Conservation (phyloP, 1,140 invertebrate species). For the Streblospio benedicti region DNA sequence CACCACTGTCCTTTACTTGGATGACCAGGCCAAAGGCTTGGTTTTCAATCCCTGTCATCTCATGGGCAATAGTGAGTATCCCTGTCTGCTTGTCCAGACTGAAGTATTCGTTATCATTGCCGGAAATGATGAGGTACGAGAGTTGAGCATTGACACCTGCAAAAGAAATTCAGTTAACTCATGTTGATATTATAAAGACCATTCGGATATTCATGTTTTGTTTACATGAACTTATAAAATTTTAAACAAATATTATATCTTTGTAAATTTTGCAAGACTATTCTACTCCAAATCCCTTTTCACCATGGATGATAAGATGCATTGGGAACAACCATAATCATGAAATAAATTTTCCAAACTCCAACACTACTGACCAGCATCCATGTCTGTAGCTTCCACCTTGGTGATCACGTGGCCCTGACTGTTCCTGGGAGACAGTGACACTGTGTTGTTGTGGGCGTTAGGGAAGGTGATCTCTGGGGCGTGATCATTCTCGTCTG, state of each 20-base stretch:
- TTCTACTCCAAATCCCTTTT: too few relatives aligned
- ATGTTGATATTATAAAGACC: too few relatives aligned
- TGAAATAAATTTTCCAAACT: too few relatives aligned
- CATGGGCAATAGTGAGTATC: constrained; percentile 1
- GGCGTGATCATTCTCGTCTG: constrained; percentile 15
- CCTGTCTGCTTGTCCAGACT: constrained; percentile 10
- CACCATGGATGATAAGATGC: neutral
- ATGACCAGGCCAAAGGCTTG: constrained; percentile 3
- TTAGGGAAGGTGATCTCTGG: constrained; percentile 10
- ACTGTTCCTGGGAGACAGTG: constrained; percentile 2
- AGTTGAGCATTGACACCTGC: neutral
- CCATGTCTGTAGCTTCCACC: constrained; percentile 10
- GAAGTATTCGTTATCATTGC: constrained; percentile 1
- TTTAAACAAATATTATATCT: too few relatives aligned
- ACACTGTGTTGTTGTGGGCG: constrained; percentile 7
- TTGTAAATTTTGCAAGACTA: too few relatives aligned
- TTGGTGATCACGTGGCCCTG: constrained; percentile 5
- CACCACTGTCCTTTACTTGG: constrained; percentile 7
- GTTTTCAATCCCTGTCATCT: constrained; percentile 1
- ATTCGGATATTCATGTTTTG: too few relatives aligned
- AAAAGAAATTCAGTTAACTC: too few relatives aligned
- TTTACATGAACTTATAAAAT: too few relatives aligned
- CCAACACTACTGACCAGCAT: constrained; percentile 9
- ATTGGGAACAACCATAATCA: too few relatives aligned
- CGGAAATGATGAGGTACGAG: neutral